Base-by-base conservation (phyloP, 2,113 vertebrate genomes). In the Anhinga anhinga region DNA sequence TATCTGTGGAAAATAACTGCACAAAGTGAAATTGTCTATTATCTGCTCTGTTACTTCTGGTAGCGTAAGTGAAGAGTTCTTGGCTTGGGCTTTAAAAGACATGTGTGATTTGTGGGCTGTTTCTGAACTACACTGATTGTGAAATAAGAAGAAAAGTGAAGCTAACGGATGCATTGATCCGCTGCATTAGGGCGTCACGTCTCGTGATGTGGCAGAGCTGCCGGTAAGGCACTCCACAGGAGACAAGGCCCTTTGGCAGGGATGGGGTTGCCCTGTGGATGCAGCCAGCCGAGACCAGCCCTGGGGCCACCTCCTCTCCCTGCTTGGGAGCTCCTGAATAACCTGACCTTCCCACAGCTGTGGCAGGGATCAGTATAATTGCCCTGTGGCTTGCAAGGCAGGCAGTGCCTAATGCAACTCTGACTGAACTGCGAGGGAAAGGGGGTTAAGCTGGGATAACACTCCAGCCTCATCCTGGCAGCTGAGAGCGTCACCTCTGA, bases 391-490 rank as follows among this genome's bases (percentile, higher is more conserved):
- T 93, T 70, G 45, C 8, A 7, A 74, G 86, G 66, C 56, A 56
- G 65, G 36, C 0, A 0, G 26, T 77, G 50, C 56, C 65, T 88
- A 21, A 63, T 71, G 50, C 84, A 7, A 2, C 79, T 82, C 15
- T 0, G 0, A 25, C 4, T 69, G 87, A 95, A 32, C 79, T 20
- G 34, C 0, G 0, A 67, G 45, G 77, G 70, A 90, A 93, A 92
- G 45, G 53, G 70, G 80, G 62, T 95, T 95, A 96, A 97, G 91
- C 93, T 80, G 82, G 94, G 91, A 92, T 97, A 93, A 92, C 1
- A 44, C 58, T 85, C 53, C 77, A 55, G 58, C 76, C 52, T 94
- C 70, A 85, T 93, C 62, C 69, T 40, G 44, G 40, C 71, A 89
- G 50, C 61, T 70, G 82, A 32, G 49, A 56, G 85, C 50, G 34